phyloP scores from a whole-genome alignment of 2,113 vertebrate species.

The Rhizomys pruinosus region DNA sequence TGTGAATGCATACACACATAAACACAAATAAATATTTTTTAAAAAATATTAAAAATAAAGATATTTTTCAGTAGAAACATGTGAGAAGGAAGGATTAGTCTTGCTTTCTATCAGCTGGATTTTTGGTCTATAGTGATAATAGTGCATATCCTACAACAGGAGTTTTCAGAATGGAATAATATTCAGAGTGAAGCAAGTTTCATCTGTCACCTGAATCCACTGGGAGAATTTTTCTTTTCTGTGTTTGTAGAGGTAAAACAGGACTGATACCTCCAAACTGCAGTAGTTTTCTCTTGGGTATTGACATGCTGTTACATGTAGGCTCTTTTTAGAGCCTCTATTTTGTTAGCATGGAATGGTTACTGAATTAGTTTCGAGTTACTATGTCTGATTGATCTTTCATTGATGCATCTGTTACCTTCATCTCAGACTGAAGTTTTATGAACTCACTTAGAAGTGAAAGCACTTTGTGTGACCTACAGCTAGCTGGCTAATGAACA shows the following conservation, averaged over 20 bases:
- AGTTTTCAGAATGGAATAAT: neutral
- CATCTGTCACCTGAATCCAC: neutral
- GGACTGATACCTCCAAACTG: neutral
- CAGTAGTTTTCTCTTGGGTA: slow-evolving; percentile 3
- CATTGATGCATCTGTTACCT: neutral
- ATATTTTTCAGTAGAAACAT: neutral
- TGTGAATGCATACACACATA: too few species aligned
- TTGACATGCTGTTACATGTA: neutral
- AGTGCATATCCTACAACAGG: neutral
- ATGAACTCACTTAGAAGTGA: neutral
- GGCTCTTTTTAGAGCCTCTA: neutral
- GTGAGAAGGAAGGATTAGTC: neutral
- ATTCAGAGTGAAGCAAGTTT: neutral
- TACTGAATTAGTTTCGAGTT: slow-evolving; percentile 27
- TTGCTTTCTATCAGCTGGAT: slow-evolving; percentile 35
- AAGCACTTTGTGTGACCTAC: neutral
- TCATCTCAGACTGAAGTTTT: slow-evolving; percentile 14
- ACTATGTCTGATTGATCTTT: slow-evolving; percentile 37
- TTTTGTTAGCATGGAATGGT: neutral
- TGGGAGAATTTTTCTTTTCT: neutral
- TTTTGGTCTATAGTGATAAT: neutral
- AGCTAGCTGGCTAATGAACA: neutral
- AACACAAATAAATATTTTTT: neutral
- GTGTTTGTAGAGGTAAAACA: neutral
- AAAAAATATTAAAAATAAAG: neutral